Evolutionary conservation across 2,888 invertebrate species (phyloP), one percentile per base, ranked within the genome.

Genomic region (Cerastis leucographa): DNA sequence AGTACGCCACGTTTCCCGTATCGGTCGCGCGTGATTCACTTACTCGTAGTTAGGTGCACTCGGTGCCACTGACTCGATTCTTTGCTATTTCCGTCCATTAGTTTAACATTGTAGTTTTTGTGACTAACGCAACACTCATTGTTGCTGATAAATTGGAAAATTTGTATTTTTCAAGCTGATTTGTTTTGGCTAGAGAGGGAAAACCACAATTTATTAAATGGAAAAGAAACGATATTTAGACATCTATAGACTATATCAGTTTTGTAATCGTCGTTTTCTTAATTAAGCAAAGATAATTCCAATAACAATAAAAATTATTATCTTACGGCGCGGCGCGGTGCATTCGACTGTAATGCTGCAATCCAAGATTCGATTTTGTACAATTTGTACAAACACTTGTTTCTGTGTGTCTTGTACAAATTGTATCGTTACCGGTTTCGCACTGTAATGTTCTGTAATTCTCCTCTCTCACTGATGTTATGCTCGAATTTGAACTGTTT

Each of bases 11-110:
- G 78, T 71, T 76, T 76, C 19, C 78, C 65, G 68, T 75, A 76
- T 54, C 73, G 76, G 70, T 56, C 74, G 79, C 74, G 77, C 84
- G 84, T 85, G 86, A 86, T 87, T 86, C 86, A 86, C 79, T 72
- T 66, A 70, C 64, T 17, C n/a, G 42, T 64, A 35, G 56, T 56
- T 72, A 73, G 83, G 42, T 85, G 87, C 83, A 85, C 80, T 80
- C 61, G 6, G 49, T 77, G 49, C 42, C 54, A 71, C 73, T 73
- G 74, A 80, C 74, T 80, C 80, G 85, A 78, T 82, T 79, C 83
- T 79, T 83, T 73, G 83, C 78, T 85, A 86, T 87, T 85, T 85
- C 87, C 81, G 86, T 86, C 78, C 75, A 76, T 74, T 75, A 76
- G 49, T 76, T 70, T 62, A 74, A 73, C 81, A 80, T 81, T 76